Evolutionary conservation across 2,888 invertebrate species (phyloP).

Genomic region (Saturnia pavonia): DNA sequence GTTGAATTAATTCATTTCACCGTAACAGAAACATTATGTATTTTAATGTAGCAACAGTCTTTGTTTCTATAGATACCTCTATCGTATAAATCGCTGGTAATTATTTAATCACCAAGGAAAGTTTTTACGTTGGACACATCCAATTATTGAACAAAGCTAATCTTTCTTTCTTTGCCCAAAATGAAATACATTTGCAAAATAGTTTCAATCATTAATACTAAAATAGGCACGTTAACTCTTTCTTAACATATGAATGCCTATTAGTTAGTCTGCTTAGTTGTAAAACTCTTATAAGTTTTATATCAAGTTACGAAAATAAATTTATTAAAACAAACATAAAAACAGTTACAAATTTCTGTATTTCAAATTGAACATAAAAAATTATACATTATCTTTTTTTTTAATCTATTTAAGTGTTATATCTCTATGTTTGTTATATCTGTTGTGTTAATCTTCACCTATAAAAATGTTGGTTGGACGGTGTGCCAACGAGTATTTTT

Average conservation of each 20-base stretch:
- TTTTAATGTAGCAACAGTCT: constrained; percentile 12
- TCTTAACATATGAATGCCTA: background rate
- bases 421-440: no score
- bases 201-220: background rate
- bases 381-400: background rate
- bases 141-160: background rate
- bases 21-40: constrained; percentile 9
- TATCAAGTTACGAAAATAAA: background rate
- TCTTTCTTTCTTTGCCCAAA: background rate
- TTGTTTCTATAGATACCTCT: background rate
- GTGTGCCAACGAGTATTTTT: no score
- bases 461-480: no score
- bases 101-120: background rate
- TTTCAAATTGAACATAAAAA: background rate
- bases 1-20: constrained; percentile 13
- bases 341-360: background rate
- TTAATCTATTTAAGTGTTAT: background rate
- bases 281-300: background rate
- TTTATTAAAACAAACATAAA: background rate
- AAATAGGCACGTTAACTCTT: background rate
- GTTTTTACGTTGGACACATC: no score
- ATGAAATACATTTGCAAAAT: background rate
- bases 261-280: background rate
- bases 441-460: no score
- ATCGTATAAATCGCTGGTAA: background rate